Conservation (phyloP, 2,888 invertebrate species). For the Pimpla rufipes region DNA sequence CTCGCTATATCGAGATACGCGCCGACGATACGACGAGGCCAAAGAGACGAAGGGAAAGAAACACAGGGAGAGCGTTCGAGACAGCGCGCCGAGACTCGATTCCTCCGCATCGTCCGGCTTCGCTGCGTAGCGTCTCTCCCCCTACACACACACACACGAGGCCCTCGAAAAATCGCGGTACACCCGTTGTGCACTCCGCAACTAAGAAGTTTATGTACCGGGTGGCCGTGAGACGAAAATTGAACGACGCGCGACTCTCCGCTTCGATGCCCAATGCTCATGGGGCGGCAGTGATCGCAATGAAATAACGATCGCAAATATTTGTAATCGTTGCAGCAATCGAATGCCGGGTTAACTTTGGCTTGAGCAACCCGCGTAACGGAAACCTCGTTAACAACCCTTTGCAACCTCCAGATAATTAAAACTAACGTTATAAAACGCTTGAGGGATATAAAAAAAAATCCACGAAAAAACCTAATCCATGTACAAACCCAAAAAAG, state of each 20-base stretch:
- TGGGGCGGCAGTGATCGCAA: neutral
- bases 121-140: too few species aligned
- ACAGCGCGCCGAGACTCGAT: constrained; percentile 43
- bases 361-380: too few species aligned
- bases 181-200: constrained; percentile 61
- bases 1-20: constrained; percentile 47
- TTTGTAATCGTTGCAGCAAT: neutral
- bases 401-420: too few species aligned
- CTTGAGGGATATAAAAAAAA: too few species aligned
- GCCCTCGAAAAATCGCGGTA: constrained; percentile 53
- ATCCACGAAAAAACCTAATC: too few species aligned
- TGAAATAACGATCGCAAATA: neutral
- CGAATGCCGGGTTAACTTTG: too few species aligned
- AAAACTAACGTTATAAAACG: too few species aligned
- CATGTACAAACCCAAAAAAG: too few species aligned
- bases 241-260: neutral
- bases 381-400: too few species aligned
- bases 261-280: neutral
- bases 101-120: too few species aligned
- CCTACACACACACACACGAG: neutral
- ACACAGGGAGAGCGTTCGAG: constrained; percentile 55
- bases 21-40: constrained; percentile 49
- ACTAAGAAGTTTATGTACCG: constrained; percentile 49
- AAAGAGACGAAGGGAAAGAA: constrained; percentile 45
- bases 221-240: constrained; percentile 44